Percentiles rank a stretch among this genome's conserved stretches.
Conservation (phyloP, 2,113 vertebrate genomes). For the Okapia johnstoni region DNA sequence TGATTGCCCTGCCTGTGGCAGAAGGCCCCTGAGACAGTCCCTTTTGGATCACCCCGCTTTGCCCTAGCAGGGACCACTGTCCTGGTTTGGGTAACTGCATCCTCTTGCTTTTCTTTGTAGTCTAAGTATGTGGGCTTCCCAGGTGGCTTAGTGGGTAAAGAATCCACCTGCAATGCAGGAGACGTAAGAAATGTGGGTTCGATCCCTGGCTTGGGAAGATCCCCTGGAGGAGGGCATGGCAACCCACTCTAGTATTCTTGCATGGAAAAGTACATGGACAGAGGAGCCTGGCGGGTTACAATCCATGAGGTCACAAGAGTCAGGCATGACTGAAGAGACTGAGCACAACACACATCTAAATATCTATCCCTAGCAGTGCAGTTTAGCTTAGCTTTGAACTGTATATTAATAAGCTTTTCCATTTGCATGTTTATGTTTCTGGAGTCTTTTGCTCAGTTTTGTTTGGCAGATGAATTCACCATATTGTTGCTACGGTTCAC, state of each 20-base stretch:
- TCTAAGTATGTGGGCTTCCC: not conserved
- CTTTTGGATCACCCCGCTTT: accelerated
- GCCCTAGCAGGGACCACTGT: too few relatives aligned
- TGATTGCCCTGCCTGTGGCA: not conserved
- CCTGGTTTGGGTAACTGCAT: not conserved
- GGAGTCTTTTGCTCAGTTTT: not conserved
- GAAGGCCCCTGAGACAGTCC: not conserved
- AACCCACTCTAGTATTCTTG: not conserved
- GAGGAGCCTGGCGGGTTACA: not conserved
- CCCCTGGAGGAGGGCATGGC: not conserved
- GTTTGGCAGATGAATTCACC: not conserved
- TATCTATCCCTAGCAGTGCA: not conserved
- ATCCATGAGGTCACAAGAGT: not conserved
- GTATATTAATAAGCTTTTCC: accelerated
- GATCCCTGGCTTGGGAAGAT: not conserved
- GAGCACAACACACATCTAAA: not conserved
- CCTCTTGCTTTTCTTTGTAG: not conserved
- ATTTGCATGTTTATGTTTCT: not conserved
- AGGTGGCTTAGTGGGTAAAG: not conserved
- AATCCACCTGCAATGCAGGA: not conserved
- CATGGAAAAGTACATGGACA: not conserved
- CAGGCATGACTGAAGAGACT: not conserved
- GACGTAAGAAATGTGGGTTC: not conserved
- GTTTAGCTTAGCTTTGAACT: not conserved
- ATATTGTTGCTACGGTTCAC: accelerated